phyloP scores from a whole-genome alignment of 2,113 vertebrate species.

The Sander lucioperca region DNA sequence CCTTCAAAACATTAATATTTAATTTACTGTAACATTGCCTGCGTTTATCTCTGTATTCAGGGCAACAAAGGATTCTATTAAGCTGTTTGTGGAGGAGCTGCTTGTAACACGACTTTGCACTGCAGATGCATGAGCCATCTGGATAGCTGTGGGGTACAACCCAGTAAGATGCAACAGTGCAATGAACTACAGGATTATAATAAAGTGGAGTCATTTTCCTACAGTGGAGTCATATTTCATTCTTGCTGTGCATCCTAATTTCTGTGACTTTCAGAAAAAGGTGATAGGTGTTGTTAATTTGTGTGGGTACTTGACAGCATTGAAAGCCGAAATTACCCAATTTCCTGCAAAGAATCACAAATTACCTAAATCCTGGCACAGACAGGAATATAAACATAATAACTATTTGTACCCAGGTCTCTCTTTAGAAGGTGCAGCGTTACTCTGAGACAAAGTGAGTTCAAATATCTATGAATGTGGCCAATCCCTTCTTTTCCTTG shows the following conservation, averaged over 20 bases:
- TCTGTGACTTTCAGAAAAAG: slow-evolving; percentile 25
- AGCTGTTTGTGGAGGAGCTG: slow-evolving; percentile 14
- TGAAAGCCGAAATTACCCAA: slow-evolving; percentile 38
- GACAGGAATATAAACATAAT: neutral
- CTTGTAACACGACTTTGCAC: slow-evolving; percentile 23
- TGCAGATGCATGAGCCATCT: slow-evolving; percentile 50
- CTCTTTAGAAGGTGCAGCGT: slow-evolving; percentile 5
- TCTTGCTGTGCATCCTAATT: slow-evolving; percentile 51
- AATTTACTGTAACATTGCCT: slow-evolving; percentile 11
- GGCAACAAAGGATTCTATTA: slow-evolving; percentile 27
- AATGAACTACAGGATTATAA: slow-evolving; percentile 46
- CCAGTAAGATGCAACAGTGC: slow-evolving; percentile 36
- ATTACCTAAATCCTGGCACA: slow-evolving; percentile 20
- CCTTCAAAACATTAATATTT: neutral
- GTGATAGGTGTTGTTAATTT: slow-evolving; percentile 42
- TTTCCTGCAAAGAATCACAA: slow-evolving; percentile 39
- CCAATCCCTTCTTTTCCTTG: neutral
- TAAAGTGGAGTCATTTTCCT: slow-evolving; percentile 17
- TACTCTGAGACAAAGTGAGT: slow-evolving; percentile 1
- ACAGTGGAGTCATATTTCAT: neutral
- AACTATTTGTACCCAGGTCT: neutral
- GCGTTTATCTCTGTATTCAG: slow-evolving; percentile 37
- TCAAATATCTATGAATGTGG: neutral
- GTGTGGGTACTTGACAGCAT: slow-evolving; percentile 37
- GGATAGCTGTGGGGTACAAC: slow-evolving; percentile 32